Base-by-base conservation (phyloP, 2,797 vertebrate genomes). In the Menidia menidia region DNA sequence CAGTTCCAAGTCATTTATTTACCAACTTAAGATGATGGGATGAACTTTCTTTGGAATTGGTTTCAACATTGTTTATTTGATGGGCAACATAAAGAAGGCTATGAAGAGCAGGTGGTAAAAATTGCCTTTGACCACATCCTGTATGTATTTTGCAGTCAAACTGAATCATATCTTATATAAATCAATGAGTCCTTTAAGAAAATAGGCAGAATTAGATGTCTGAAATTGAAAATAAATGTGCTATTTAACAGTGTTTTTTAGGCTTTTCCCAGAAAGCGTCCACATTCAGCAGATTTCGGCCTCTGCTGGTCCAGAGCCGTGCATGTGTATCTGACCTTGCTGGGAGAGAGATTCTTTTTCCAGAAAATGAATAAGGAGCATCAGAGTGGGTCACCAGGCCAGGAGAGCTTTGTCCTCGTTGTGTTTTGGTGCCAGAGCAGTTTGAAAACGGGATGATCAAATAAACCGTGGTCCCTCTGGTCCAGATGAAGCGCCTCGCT, bases 391-490 rank as follows among this genome's bases (percentile, higher is more conserved):
- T 82, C 75, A 67, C 45, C 12, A 0, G 16, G 3, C 47, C 53
- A 35, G 56, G 19, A 75, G 48, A 35, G 71, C 71, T 66, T 56
- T 54, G 60, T 32, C 48, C 59, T 68, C 0, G 0, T 75, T 62
- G 10, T 76, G 45, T 51, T 56, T 68, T 69, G 35, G 64, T 55
- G 55, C 62, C 60, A 44, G 42, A 32, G 25, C 59, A 59, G 39
- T 31, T 55, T 52, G 78, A 77, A 86, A 77, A 80, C 30, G 48
- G 60, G 71, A 52, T 50, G 58, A 85, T 82, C 57, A 31, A 72
- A 81, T 74, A 73, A 80, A 78, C 78, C 72, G 69, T 0, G 1
- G 48, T 68, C 81, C 79, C 68, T 79, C 50, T 59, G 82, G 82
- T 81, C 60, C 32, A 59, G 66, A 68, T 67, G 64, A 69, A 30